Conservation (phyloP, 2,888 invertebrate species). For the Aproaerema taeniolella region DNA sequence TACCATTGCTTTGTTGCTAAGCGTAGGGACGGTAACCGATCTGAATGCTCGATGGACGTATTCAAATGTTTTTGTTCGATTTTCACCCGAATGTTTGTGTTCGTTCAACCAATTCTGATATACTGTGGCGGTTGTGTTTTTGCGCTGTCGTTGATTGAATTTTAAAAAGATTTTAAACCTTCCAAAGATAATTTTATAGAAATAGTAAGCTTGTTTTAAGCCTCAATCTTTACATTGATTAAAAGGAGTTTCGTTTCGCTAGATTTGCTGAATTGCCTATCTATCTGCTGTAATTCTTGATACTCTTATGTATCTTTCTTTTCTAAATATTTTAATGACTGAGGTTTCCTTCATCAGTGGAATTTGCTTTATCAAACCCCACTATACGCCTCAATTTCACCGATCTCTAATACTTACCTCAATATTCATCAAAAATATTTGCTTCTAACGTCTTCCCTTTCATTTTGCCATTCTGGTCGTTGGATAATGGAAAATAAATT, state of each 20-base stretch:
- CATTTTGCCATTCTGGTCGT: constrained; percentile 15
- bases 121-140: background rate
- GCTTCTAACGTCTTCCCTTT: constrained; percentile 13
- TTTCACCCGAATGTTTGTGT: no score
- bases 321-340: no score
- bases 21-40: background rate
- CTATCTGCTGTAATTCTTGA: background rate
- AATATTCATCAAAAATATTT: background rate
- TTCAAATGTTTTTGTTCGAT: no score
- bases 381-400: no score
- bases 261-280: no score
- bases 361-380: no score
- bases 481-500: constrained; percentile 22
- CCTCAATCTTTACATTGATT: no score
- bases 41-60: background rate
- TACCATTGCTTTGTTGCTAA: background rate
- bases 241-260: no score
- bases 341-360: no score
- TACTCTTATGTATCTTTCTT: background rate
- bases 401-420: background rate
- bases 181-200: no score
- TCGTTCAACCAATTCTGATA: no score
- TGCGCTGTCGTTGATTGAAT: background rate
- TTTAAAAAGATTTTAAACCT: background rate
- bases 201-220: no score